These are phyloP conservation scores for Athripsodes cinereus DNA, from an alignment of 2,888 invertebrate genomes.

Conservation along the genomic window DNA sequence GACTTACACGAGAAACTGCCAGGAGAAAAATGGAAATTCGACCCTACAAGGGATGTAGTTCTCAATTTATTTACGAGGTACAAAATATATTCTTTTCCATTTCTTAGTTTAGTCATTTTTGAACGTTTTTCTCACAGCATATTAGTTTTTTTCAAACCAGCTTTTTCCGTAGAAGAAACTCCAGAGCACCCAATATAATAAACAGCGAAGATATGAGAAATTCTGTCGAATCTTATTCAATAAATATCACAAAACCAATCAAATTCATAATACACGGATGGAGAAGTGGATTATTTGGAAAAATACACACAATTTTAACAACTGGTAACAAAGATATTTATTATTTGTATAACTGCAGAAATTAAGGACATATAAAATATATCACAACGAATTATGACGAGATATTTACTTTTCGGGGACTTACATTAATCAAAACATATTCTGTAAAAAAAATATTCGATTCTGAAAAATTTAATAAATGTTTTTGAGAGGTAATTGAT, in stretches of 20 bases:
- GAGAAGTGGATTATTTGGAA: conserved; percentile 1
- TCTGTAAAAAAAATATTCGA: no score
- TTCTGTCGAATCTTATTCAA: neutral
- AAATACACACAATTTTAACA: neutral
- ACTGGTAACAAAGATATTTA: neutral
- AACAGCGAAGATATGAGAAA: neutral
- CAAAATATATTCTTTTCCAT: neutral
- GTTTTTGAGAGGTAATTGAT: no score
- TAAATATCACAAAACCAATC: conserved; percentile 12
- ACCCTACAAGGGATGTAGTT: conserved; percentile 1
- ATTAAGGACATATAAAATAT: no score
- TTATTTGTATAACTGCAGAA: no score
- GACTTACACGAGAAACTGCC: conserved; percentile 6
- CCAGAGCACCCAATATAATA: neutral
- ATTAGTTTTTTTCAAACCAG: no score
- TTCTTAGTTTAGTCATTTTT: no score
- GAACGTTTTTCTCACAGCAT: no score
- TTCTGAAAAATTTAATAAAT: no score
- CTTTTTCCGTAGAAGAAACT: neutral
- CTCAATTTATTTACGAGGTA: conserved; percentile 17
- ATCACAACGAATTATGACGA: no score
- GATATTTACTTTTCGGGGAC: no score
- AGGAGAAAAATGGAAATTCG: neutral
- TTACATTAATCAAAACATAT: no score
- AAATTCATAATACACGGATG: conserved; percentile 19